Conservation (phyloP, 2,888 invertebrate genomes). For the Chymomyza amoena region DNA sequence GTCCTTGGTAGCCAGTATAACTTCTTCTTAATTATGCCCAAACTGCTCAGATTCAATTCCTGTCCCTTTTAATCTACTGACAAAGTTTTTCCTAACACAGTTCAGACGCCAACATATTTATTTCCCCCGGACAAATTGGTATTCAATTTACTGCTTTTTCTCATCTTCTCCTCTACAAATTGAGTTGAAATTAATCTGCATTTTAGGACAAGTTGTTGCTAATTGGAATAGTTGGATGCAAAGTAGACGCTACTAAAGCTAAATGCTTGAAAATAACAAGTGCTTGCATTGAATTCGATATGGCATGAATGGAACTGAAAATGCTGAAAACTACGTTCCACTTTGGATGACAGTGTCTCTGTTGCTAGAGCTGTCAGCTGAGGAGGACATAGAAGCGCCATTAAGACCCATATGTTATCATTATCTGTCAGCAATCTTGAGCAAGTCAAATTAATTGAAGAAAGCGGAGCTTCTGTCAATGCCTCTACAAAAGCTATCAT, state of each 20-base stretch:
- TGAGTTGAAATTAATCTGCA: not conserved
- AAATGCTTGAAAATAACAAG: not conserved
- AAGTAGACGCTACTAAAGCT: not conserved
- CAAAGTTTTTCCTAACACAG: too few species aligned
- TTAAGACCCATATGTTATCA: constrained; percentile 4
- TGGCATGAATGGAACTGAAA: not conserved
- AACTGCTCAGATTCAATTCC: too few species aligned
- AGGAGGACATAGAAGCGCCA: not conserved
- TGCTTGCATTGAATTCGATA: not conserved
- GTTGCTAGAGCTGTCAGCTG: not conserved
- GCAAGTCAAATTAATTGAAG: not conserved
- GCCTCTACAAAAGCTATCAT: constrained; percentile 46
- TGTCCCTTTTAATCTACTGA: too few species aligned
- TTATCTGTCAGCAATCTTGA: not conserved
- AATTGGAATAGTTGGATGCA: too few species aligned
- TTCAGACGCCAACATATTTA: too few species aligned
- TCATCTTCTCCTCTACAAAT: too few species aligned
- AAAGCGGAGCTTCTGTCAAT: not conserved
- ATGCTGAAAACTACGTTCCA: not conserved
- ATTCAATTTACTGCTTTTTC: not conserved
- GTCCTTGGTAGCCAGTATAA: too few species aligned
- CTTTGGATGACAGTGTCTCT: not conserved
- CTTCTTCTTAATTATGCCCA: too few species aligned
- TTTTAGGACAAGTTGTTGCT: not conserved
- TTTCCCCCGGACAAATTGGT: not conserved